Percentiles rank a stretch among this genome's conserved stretches.
Evolutionary conservation across 2,888 invertebrate genomes (phyloP).

Genomic region (Ectobius pallidus): DNA sequence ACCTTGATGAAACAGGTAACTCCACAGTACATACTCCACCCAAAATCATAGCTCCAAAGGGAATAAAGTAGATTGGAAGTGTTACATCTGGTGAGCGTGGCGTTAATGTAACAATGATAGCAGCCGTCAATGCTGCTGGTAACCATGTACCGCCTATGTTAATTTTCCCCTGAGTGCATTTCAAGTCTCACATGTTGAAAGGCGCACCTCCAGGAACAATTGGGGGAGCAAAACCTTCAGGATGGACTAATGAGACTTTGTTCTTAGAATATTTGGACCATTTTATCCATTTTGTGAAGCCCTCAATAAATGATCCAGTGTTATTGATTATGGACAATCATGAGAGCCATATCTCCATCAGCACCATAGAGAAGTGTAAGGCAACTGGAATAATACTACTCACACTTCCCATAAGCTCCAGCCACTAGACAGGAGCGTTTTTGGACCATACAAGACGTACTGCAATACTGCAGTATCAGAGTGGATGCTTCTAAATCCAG

Average conservation of each 20-base stretch:
- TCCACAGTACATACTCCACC: slow-evolving; percentile 46
- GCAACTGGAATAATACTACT: slow-evolving; percentile 47
- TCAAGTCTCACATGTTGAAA: slow-evolving; percentile 44
- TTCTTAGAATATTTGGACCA: slow-evolving; percentile 24
- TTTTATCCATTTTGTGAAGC: slow-evolving; percentile 44
- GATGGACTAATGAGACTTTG: slow-evolving; percentile 24
- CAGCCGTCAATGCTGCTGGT: slow-evolving; percentile 46
- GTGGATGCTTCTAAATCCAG: slow-evolving; percentile 48
- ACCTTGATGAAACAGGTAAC: slow-evolving; percentile 34
- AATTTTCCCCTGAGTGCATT: slow-evolving; percentile 47
- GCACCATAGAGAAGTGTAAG: slow-evolving; percentile 44
- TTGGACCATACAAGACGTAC: slow-evolving; percentile 48
- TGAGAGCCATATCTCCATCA: slow-evolving; percentile 42
- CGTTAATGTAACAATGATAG: slow-evolving; percentile 44
- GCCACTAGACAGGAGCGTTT: slow-evolving; percentile 48
- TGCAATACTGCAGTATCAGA: slow-evolving; percentile 47
- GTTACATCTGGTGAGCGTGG: slow-evolving; percentile 43
- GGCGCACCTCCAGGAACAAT: slow-evolving; percentile 44
- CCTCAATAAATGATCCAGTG: slow-evolving; percentile 45
- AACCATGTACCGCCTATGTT: slow-evolving; percentile 45
- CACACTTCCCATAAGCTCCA: slow-evolving; percentile 50
- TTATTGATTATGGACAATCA: slow-evolving; percentile 46
- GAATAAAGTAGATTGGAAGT: slow-evolving; percentile 47
- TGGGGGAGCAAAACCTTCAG: slow-evolving; percentile 42
- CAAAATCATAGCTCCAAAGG: slow-evolving; percentile 47